These are phyloP conservation scores for Dione juno DNA, from an alignment of 2,888 invertebrate genomes.

Conservation along the genomic window DNA sequence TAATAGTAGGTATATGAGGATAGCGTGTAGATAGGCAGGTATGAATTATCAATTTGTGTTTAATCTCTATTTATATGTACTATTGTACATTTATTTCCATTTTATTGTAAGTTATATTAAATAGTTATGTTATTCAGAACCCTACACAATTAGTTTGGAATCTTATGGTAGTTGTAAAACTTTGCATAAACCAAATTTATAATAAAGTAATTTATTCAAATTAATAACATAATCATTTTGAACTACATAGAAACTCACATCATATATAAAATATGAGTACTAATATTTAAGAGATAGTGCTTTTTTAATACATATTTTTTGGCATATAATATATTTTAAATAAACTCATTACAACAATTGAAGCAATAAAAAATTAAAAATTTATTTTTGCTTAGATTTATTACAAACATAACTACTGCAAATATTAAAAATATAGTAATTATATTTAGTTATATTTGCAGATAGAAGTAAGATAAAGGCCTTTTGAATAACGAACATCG, in stretches of 20 bases:
- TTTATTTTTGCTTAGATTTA: background rate
- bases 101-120: no score
- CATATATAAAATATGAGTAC: background rate
- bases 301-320: background rate
- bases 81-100: no score
- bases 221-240: background rate
- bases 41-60: no score
- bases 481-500: slow-evolving; percentile 3
- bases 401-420: background rate
- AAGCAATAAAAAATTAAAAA: background rate
- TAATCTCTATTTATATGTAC: no score
- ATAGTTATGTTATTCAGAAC: no score
- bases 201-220: background rate
- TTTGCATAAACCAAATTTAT: background rate
- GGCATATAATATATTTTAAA: background rate
- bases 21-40: no score
- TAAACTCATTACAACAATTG: background rate
- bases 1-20: no score
- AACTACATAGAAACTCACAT: slow-evolving; percentile 9
- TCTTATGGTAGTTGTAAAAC: background rate
- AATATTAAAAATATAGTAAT: slow-evolving; percentile 3
- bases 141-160: no score
- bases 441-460: slow-evolving; percentile 5
- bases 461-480: slow-evolving; percentile 5
- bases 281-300: background rate